Conservation (phyloP, 2,888 invertebrate genomes). For the Phaedon cochleariae region DNA sequence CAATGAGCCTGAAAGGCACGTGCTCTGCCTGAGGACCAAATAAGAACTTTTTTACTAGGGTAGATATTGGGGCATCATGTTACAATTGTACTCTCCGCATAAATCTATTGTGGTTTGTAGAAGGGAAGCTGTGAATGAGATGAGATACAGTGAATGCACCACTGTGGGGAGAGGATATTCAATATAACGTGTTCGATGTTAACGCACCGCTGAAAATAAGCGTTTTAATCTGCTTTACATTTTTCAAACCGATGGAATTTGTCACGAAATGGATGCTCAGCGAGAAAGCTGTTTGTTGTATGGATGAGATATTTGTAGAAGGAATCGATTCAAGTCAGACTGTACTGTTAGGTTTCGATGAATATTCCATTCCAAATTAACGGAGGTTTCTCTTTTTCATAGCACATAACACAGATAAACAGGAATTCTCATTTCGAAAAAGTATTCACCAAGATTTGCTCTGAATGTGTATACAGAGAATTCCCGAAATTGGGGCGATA, state of each 20-base stretch:
- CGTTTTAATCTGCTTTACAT: not conserved
- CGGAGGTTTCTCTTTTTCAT: not conserved
- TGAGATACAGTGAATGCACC: slow-evolving; percentile 45
- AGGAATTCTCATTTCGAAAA: no score
- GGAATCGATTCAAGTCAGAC: not conserved
- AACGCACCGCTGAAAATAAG: slow-evolving; percentile 18
- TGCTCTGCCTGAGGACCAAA: slow-evolving; percentile 40
- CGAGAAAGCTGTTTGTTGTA: not conserved
- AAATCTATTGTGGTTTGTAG: slow-evolving; percentile 45
- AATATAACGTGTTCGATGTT: slow-evolving; percentile 35
- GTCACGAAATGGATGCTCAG: no score
- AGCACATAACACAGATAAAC: not conserved
- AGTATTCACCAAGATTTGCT: no score
- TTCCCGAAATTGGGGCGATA: no score
- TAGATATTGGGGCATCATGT: slow-evolving; percentile 49
- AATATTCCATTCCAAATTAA: not conserved
- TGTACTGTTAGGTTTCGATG: not conserved
- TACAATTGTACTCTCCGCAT: slow-evolving; percentile 47
- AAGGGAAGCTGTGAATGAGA: slow-evolving; percentile 49
- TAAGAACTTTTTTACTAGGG: slow-evolving; percentile 46
- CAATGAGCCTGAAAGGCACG: slow-evolving; percentile 33
- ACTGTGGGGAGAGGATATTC: slow-evolving; percentile 34
- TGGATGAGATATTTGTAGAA: not conserved
- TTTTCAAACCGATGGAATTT: not conserved
- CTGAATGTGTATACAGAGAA: no score